Base-by-base conservation (phyloP, 35 echinoderm and acorn worm genomes). In the Chiridota heheva region DNA sequence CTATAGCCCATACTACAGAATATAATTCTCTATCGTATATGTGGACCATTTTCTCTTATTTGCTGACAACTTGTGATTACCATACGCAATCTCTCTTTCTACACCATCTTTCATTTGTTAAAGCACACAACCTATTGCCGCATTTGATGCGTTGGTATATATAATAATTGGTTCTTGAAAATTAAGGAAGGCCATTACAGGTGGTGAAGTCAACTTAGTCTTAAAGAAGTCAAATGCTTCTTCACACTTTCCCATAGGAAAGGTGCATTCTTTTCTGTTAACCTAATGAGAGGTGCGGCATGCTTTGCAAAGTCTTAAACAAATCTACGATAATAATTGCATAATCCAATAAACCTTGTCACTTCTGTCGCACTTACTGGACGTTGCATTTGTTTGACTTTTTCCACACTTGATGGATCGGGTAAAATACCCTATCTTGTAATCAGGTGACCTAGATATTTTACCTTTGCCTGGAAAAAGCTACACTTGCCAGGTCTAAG, bases 61-160 rank as follows among this genome's bases (percentile, higher is more conserved):
- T 7, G 6, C 7, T 18, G 58, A 40, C 10, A 90, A 66, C 7
- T 28, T 44, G 29, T 85, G 70, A 80, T 82, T 86, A 2, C 60
- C 72, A 51, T 86, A 91, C 26, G 89, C 70, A 37, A 91, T 78
- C 10, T 80, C 82, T 17, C 29, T 45, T 27, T 91, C 89, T 28
- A n/a, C n/a, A n/a, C 24, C 24, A 2, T 60, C 73, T 6, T 72
- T 29, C 28, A 32, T 26, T 44, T 60, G 65, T 36, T 20, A 58
- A 1, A 84, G 67, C 40, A 55, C 82, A 72, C 67, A 32, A 7
- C 82, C 82, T 2, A 60, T 73, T 0, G 65, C 59, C 1, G 36
- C 39, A 25, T 63, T 7, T 5, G 64, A 71, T 39, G 82, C 65
- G 61, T 72, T 47, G 38, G 65, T 73, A 30, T 67, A 36, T 40